phyloP scores from a whole-genome alignment of 2,113 vertebrate genomes.

The Psilopsiagon aurifrons region DNA sequence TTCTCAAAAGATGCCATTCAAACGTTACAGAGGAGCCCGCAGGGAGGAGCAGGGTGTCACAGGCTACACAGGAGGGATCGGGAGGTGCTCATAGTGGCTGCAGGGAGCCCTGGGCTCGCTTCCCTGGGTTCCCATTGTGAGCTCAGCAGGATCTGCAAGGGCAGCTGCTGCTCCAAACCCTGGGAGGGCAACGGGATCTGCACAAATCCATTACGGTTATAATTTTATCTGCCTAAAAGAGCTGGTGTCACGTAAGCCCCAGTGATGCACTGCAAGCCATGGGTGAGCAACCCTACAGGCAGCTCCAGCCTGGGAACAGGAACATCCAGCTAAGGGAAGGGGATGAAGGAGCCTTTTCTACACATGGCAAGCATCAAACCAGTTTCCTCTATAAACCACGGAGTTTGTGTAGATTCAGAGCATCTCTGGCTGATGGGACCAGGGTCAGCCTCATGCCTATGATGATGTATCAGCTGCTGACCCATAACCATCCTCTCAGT shows the following conservation, averaged over 20 bases:
- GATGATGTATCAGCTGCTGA: not conserved
- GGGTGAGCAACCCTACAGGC: accelerated
- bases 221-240: not conserved
- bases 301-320: not conserved
- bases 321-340: accelerated
- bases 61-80: not conserved
- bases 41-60: not conserved
- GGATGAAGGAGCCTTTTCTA: not conserved
- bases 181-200: accelerated
- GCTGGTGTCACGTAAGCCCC: not conserved
- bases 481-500: not conserved
- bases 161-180: not conserved
- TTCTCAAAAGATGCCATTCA: not conserved
- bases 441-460: not conserved
- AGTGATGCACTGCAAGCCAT: not conserved
- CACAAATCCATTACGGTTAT: accelerated
- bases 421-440: not conserved
- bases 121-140: accelerated
- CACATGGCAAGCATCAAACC: not conserved
- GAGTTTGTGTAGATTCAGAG: too few relatives aligned
- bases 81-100: not conserved
- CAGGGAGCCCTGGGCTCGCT: not conserved
- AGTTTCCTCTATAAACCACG: accelerated
- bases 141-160: not conserved
- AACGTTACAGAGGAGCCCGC: not conserved